Evolutionary conservation across 2,113 vertebrate species (phyloP), one percentile per base, ranked within the genome.

Genomic region (Elaphurus davidianus): DNA sequence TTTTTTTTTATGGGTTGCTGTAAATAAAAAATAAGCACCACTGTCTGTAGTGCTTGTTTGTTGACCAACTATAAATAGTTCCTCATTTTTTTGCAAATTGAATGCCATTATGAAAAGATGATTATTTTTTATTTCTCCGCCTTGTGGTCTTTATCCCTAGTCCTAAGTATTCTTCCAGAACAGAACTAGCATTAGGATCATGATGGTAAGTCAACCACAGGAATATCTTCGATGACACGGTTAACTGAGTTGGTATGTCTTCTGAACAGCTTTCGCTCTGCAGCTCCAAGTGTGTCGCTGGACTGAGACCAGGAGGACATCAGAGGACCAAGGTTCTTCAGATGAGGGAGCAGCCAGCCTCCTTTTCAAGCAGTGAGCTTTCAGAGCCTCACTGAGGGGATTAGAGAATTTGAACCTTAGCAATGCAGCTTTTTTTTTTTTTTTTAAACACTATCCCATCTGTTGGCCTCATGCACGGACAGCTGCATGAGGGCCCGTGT

Each of bases 391-490:
- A 1, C 23, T 30, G 28, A 59, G 27, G 25, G 36, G 50, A 40
- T 57, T 89, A 28, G 83, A 62, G 78, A 93, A 71, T 52, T 71
- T 57, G 92, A 97, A 89, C 9, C 43, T 78, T 55, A 40, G 76
- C 60, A n/a, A 79, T 25, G 33, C 15, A 52, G 64, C 50, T 81
- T 62, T 43, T 17, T 64, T 47, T 12, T 55, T 79, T 82, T 50
- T n/a, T 21, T 74, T 52, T 12, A 13, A 45, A 28, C 54, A 79
- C 30, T 50, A 23, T 43, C 55, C 88, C 98, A 98, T 97, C 97
- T 98, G 97, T 60, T 95, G 91, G 93, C 97, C 97, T 98, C 97
- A 87, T 96, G 96, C 17, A 16, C 17, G 28, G n/a, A 64, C 94
- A 96, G 94, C 97, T 98, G 85, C 28, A 23, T 6, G 14, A 43